Base-by-base conservation (phyloP, 2,888 invertebrate genomes). In the Ectemnius lituratus region DNA sequence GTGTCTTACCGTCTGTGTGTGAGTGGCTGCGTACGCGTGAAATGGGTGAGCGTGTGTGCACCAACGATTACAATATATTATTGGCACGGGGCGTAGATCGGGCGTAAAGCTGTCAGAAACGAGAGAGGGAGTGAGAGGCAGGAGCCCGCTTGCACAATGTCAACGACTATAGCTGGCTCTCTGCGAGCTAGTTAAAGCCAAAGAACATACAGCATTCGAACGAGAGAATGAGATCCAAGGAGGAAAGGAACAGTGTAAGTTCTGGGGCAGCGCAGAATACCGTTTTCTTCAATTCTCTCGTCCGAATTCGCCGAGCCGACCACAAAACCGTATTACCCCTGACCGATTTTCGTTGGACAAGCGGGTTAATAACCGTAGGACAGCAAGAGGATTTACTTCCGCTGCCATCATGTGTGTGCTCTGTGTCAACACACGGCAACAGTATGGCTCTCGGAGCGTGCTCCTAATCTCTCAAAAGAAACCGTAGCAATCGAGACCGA, bases 41-140 rank as follows among this genome's bases (percentile, higher is more conserved):
- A 52, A 52, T 52, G n/a, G 52, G 4, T 52, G 16, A 52, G n/a
- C 47, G 16, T 5, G 37, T 37, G 37, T 37, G 37, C 37, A 8
- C 37, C 37, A 37, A 37, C 37, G 68, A 62, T 70, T 71, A 63
- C 73, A 70, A 59, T 70, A 52, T 49, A 58, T 74, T 80, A 78
- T 81, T 76, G 66, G 28, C 49, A 57, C 57, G 76, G 78, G 77
- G 80, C 77, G 76, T 73, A 64, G 67, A 62, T 74, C 79, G 68
- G 68, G 56, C 75, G 80, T 68, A 60, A 46, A 75, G 59, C 64
- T 27, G 61, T 46, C 68, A 56, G 75, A 70, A 73, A 67, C 56
- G 52, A 1, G 37, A 8, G 37, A 37, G 37, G 8, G 37, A 37
- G 37, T 8, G 8, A 37, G 37, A 8, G 37, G 11, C 8, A 37